Evolutionary conservation across 2,797 vertebrate genomes (phyloP).

Genomic region (Hemitrygon akajei): DNA sequence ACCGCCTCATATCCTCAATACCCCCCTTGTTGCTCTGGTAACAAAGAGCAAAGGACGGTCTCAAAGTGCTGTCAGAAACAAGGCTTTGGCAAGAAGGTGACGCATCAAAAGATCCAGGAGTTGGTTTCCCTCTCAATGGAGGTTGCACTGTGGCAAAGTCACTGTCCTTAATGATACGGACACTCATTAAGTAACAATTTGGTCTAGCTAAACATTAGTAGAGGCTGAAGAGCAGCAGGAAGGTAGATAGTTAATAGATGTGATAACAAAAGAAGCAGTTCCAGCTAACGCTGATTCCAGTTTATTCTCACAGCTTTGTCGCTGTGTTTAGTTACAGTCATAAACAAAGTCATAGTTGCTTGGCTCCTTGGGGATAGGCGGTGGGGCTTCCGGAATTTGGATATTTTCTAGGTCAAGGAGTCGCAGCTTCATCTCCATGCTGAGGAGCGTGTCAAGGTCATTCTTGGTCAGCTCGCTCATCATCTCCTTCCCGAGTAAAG

Average conservation of each 20-base stretch:
- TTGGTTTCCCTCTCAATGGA: background rate
- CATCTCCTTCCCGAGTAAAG: conserved; percentile 96
- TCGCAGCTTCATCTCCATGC: conserved; percentile 98
- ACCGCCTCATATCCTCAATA: background rate
- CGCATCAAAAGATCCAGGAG: background rate
- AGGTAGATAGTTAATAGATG: background rate
- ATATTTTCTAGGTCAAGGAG: conserved; percentile 98
- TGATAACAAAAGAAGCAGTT: conserved; percentile 39
- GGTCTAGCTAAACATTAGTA: background rate
- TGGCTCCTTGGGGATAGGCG: conserved; percentile 97
- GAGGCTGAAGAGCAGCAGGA: conserved; percentile 1
- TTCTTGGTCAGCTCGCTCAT: conserved; percentile 89
- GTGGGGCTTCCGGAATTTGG: conserved; percentile 93
- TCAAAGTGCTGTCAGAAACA: background rate
- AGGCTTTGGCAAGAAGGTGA: background rate
- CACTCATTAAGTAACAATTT: conserved; percentile 12
- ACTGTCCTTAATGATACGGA: background rate
- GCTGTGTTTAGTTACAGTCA: conserved; percentile 88
- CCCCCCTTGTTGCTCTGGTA: background rate
- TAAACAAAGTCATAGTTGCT: conserved; percentile 99
- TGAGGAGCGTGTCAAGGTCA: conserved; percentile 93
- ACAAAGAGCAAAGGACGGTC: background rate
- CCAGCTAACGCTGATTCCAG: conserved; percentile 65
- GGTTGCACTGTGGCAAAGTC: background rate
- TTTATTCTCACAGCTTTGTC: conserved; percentile 58